Percentiles rank a stretch among this genome's conserved stretches.
These are phyloP conservation scores for Perca schrenkii DNA, from an alignment of 2,113 vertebrate species.

Conservation along the genomic window DNA sequence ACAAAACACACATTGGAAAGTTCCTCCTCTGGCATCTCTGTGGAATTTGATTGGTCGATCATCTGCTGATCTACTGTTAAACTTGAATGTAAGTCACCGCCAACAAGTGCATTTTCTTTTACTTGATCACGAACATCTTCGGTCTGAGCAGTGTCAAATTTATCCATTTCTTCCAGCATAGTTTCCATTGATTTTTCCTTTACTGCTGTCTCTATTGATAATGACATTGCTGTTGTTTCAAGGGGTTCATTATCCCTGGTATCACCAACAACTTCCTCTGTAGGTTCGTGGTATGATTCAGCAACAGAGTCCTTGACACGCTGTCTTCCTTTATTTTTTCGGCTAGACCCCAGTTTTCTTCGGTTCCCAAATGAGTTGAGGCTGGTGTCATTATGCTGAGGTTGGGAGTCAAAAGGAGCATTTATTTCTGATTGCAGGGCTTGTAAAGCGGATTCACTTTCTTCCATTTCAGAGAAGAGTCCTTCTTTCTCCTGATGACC, in stretches of 20 bases:
- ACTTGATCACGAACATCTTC: background rate
- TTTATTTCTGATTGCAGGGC: slow-evolving; percentile 15
- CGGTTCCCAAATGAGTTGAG: slow-evolving; percentile 4
- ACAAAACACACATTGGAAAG: background rate
- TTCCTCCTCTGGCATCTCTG: background rate
- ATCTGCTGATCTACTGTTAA: background rate
- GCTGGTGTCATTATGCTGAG: background rate
- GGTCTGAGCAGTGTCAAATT: background rate
- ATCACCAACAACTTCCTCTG: slow-evolving; percentile 47
- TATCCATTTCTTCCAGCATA: background rate
- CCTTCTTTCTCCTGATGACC: background rate
- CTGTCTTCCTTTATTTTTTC: slow-evolving; percentile 42
- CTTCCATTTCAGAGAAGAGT: background rate
- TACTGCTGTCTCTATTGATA: background rate
- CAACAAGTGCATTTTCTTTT: background rate
- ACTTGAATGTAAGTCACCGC: background rate
- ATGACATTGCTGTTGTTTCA: background rate
- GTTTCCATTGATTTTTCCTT: slow-evolving; percentile 3
- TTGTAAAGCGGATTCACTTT: background rate
- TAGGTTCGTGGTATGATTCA: slow-evolving; percentile 1
- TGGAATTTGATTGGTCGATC: background rate
- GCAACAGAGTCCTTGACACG: slow-evolving; percentile 9
- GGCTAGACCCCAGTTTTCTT: slow-evolving; percentile 66
- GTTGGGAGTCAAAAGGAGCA: background rate
- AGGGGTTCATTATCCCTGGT: no score